These are phyloP conservation scores for Leptinotarsa lineolata DNA, from an alignment of 1,140 invertebrate species.

Conservation along the genomic window DNA sequence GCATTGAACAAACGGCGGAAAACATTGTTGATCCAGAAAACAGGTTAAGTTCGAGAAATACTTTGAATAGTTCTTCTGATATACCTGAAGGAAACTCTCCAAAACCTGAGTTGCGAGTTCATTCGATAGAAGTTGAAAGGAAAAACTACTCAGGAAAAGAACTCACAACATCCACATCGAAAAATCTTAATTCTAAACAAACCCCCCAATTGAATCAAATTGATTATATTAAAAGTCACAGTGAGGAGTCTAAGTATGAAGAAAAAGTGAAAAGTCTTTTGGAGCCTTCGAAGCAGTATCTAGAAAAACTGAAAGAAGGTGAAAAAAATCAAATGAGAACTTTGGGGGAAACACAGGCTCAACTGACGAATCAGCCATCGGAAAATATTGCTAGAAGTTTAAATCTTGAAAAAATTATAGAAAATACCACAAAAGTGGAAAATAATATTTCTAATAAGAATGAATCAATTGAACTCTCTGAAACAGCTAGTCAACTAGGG, in stretches of 20 bases:
- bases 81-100: background rate
- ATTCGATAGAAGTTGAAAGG: background rate
- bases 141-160: background rate
- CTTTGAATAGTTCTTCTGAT: background rate
- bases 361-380: background rate
- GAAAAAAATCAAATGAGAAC: constrained; percentile 1
- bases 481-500: too few relatives aligned
- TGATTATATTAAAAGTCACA: background rate
- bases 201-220: background rate
- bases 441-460: too few relatives aligned
- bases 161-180: background rate
- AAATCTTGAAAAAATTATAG: background rate
- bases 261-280: background rate
- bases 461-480: too few relatives aligned
- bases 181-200: background rate
- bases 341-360: background rate
- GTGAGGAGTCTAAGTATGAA: background rate
- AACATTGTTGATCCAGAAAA: background rate
- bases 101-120: background rate
- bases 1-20: background rate
- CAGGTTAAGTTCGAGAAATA: background rate
- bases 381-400: background rate
- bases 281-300: background rate
- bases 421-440: background rate
- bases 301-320: background rate